Evolutionary conservation across 2,113 vertebrate species (phyloP).

Genomic region (Halcyon malimbica): DNA sequence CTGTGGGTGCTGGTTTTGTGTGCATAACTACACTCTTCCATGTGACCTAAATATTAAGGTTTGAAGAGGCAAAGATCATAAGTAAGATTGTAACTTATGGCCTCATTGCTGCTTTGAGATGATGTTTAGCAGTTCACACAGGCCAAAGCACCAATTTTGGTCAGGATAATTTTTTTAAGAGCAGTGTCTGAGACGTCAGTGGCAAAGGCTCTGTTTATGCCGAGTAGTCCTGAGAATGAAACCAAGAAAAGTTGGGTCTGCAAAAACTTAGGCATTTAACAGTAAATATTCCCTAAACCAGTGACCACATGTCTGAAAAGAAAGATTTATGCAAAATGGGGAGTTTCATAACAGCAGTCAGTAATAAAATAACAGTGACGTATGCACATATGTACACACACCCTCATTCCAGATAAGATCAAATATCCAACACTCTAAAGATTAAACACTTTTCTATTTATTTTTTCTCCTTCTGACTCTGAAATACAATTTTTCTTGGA

Average conservation of each 20-base stretch:
- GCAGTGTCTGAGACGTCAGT: constrained; percentile 79
- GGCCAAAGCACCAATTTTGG: constrained; percentile 69
- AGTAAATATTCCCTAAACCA: constrained; percentile 59
- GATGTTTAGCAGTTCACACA: constrained; percentile 53
- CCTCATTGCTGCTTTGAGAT: constrained; percentile 59
- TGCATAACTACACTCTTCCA: background rate
- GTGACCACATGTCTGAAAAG: constrained; percentile 67
- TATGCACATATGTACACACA: background rate
- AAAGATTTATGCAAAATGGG: constrained; percentile 47
- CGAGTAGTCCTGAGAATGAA: constrained; percentile 70
- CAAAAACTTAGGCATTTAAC: constrained; percentile 67
- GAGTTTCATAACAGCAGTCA: constrained; percentile 36
- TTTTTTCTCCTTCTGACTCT: background rate
- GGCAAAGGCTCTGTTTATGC: constrained; percentile 75
- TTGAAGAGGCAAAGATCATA: constrained; percentile 44
- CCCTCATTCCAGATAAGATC: background rate
- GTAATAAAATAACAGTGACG: constrained; percentile 6
- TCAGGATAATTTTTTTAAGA: constrained; percentile 72
- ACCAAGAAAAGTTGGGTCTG: constrained; percentile 59
- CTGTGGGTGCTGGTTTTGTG: constrained; percentile 33
- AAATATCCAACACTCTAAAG: background rate
- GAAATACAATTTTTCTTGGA: background rate
- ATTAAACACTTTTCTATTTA: background rate
- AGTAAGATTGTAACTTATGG: background rate
- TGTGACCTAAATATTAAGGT: constrained; percentile 37